Base-by-base conservation (phyloP, 2,113 vertebrate species). In the Rhinogobius similis region DNA sequence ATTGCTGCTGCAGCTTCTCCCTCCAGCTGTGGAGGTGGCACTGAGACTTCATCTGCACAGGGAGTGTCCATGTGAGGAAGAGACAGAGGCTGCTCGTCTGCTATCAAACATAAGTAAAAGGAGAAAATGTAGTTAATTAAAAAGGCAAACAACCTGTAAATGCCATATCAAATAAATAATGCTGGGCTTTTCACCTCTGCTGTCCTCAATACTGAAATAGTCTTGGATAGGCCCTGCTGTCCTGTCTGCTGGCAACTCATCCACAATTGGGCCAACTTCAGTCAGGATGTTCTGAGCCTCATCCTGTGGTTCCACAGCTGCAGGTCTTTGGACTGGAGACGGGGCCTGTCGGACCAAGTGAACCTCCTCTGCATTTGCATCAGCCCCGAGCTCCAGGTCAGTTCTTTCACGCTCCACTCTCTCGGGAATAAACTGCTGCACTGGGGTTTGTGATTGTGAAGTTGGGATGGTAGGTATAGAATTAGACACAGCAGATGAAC, bases 1-100 rank as follows among this genome's bases (percentile, higher is more conserved):
- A 96, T 92, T 0, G 95, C 94, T 65, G 94, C 85, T 4, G 95
- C 94, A 1, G 91, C 82, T n/a, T 98, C 98, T 32, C 90, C 91
- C 81, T 99, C 98, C 41, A 86, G 83, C 70, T 97, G 96, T 11
- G 93, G 91, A 5, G 90, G 72, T 27, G 86, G 82, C 62, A 89
- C 65, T 65, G 89, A 70, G 44, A 81, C 53, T n/a, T 91, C 88
- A 24, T 93, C 93, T 43, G 77, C 70, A 70, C 78, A 68, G 27
- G 92, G 69, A 41, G 84, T 55, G 69, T 94, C 93, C 70, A 88
- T 80, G 23, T 85, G 86, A 58, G 92, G 78, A 53, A 91, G 61
- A 52, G 90, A 48, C 67, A 90, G 62, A 68, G 82, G 86, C 69
- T 89, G 81, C 73, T 94, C 92, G 68, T 93, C 92, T 18, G 75